These are phyloP conservation scores for Fregata magnificens DNA, from an alignment of 2,113 vertebrate species.

Conservation along the genomic window DNA sequence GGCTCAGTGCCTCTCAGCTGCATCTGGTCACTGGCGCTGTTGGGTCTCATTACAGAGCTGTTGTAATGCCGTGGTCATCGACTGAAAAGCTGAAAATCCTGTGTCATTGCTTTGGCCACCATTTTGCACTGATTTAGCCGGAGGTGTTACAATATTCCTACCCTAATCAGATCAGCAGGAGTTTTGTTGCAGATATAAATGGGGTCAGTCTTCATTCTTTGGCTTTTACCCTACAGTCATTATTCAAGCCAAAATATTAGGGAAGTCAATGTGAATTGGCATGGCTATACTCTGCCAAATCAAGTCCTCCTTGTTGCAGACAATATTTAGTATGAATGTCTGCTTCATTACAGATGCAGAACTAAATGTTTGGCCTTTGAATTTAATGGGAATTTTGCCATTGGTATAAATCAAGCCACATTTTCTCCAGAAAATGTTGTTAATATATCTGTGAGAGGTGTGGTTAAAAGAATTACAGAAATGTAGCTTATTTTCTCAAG, in stretches of 20 bases:
- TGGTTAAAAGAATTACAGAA: not conserved
- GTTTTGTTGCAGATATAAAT: not conserved
- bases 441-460: not conserved
- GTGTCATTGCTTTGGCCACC: not conserved
- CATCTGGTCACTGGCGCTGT: not conserved
- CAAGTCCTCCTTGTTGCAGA: not conserved
- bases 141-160: not conserved
- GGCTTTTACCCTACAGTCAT: not conserved
- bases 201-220: not conserved
- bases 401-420: not conserved
- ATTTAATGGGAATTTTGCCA: not conserved
- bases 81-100: not conserved
- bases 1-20: not conserved
- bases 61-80: rapidly evolving
- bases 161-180: not conserved
- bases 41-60: not conserved
- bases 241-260: not conserved
- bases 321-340: not conserved
- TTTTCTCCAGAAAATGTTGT: not conserved
- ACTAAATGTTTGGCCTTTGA: not conserved
- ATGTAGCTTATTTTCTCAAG: not conserved
- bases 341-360: not conserved
- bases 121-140: not conserved
- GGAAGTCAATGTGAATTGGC: not conserved
- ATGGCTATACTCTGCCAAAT: not conserved